phyloP scores from a whole-genome alignment of 30 jellyfish, hydroid and myxozoan genomes.

The Mastigias papua region DNA sequence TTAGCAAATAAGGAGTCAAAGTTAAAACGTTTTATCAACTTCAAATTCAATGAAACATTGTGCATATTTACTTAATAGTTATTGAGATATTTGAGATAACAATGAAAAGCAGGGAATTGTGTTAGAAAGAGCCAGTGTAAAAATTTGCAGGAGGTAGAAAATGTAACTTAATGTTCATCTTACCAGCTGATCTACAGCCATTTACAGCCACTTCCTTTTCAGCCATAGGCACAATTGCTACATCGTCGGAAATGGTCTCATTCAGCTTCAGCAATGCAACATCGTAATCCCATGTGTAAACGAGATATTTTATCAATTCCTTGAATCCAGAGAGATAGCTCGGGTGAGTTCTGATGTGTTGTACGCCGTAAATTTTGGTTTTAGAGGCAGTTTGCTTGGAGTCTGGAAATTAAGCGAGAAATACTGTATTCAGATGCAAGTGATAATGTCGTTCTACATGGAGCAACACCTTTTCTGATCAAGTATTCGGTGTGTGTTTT shows the following conservation, averaged over 20 bases:
- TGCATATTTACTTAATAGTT: no score
- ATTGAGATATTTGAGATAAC: no score
- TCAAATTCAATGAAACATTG: no score
- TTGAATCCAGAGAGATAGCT: not conserved
- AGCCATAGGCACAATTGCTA: not conserved
- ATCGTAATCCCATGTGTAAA: slow-evolving; percentile 51
- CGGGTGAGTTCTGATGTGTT: slow-evolving; percentile 34
- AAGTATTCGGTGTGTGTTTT: not conserved
- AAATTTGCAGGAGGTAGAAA: no score
- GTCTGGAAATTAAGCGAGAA: not conserved
- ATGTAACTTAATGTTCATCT: no score
- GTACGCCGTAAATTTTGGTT: slow-evolving; percentile 3
- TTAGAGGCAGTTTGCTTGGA: not conserved
- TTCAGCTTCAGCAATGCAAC: slow-evolving; percentile 44
- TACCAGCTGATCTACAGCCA: slow-evolving; percentile 60
- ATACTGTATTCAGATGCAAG: not conserved
- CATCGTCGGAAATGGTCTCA: slow-evolving; percentile 1
- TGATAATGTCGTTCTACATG: no score
- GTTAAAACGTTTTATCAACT: no score
- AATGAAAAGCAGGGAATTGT: no score
- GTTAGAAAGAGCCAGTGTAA: no score
- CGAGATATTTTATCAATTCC: not conserved
- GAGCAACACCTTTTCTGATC: not conserved
- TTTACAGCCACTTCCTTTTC: not conserved
- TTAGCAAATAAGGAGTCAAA: no score